A percentile compares a stretch with the other conserved stretches of the same genome.
Conservation (phyloP, 64 coral and sea anemone species). For the Dendronephthya gigantea region DNA sequence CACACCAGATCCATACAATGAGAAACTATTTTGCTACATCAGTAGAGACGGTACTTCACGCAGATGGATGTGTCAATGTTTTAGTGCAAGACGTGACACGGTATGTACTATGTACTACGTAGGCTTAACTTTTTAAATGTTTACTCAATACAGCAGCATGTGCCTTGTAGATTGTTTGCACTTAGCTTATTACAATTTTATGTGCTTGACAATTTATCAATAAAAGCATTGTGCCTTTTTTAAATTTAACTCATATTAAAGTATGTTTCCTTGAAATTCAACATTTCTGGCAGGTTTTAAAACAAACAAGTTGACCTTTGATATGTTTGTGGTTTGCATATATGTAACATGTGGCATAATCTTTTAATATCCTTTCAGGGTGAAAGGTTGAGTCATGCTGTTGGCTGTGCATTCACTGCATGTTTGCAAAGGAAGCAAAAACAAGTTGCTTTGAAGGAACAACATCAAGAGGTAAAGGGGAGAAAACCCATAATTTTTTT, state of each 20-base stretch:
- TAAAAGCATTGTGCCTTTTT: neutral
- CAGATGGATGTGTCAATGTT: conserved; percentile 95
- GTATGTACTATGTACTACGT: no score
- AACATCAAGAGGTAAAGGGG: conserved; percentile 32
- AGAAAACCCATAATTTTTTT: neutral
- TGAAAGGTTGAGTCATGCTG: conserved; percentile 89
- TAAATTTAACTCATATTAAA: neutral
- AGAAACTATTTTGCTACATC: conserved; percentile 90
- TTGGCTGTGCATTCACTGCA: conserved; percentile 98
- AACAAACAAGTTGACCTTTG: no score
- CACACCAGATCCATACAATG: conserved; percentile 91
- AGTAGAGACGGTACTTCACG: conserved; percentile 87
- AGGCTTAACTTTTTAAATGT: no score
- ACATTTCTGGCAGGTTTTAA: no score
- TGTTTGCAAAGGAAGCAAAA: conserved; percentile 97
- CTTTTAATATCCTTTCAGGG: conserved; percentile 38
- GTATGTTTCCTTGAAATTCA: no score
- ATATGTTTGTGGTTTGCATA: no score
- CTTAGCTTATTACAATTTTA: neutral
- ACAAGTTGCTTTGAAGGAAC: conserved; percentile 66
- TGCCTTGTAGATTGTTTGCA: no score
- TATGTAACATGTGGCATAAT: neutral
- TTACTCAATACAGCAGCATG: no score
- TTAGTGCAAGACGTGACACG: conserved; percentile 74
- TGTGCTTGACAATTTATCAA: neutral